A percentile compares a stretch with the other conserved stretches of the same genome.
Conservation (phyloP, 2,888 invertebrate species). For the Galerucella calmariensis region DNA sequence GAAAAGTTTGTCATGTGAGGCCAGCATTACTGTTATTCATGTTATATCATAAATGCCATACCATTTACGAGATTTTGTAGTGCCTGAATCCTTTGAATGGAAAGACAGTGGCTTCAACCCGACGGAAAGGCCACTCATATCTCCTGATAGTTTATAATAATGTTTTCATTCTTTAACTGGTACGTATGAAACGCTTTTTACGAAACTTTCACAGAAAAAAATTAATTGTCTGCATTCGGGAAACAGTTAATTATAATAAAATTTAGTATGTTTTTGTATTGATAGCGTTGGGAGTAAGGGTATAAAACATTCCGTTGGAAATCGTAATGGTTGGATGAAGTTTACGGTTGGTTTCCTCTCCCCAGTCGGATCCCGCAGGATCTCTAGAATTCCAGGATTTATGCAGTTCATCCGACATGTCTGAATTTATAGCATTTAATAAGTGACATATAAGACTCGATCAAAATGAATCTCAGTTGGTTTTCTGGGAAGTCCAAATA, state of each 20-base stretch:
- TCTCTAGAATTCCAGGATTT: slow-evolving; percentile 46
- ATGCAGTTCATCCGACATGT: slow-evolving; percentile 46
- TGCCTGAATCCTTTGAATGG: too few relatives aligned
- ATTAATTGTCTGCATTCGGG: background rate
- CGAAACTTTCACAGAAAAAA: background rate
- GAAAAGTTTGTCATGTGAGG: too few relatives aligned
- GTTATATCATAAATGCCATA: too few relatives aligned
- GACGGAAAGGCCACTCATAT: too few relatives aligned
- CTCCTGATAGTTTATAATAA: too few relatives aligned
- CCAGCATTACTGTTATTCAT: too few relatives aligned
- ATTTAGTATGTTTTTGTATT: slow-evolving; percentile 36
- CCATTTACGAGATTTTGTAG: too few relatives aligned
- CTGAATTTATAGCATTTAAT: slow-evolving; percentile 47
- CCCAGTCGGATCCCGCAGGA: slow-evolving; percentile 39
- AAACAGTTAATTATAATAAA: slow-evolving; percentile 36
- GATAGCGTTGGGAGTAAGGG: slow-evolving; percentile 33
- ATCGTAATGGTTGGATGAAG: slow-evolving; percentile 45
- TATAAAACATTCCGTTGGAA: slow-evolving; percentile 46
- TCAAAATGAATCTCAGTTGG: slow-evolving; percentile 41
- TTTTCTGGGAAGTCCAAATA: slow-evolving; percentile 16
- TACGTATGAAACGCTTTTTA: background rate
- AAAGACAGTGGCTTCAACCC: too few relatives aligned
- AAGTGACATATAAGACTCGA: slow-evolving; percentile 46
- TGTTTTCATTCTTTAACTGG: too few relatives aligned
- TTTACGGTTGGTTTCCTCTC: slow-evolving; percentile 46